Percentiles rank a stretch among this genome's conserved stretches.
Conservation (phyloP, 2,113 vertebrate species). For the Bettongia penicillata region DNA sequence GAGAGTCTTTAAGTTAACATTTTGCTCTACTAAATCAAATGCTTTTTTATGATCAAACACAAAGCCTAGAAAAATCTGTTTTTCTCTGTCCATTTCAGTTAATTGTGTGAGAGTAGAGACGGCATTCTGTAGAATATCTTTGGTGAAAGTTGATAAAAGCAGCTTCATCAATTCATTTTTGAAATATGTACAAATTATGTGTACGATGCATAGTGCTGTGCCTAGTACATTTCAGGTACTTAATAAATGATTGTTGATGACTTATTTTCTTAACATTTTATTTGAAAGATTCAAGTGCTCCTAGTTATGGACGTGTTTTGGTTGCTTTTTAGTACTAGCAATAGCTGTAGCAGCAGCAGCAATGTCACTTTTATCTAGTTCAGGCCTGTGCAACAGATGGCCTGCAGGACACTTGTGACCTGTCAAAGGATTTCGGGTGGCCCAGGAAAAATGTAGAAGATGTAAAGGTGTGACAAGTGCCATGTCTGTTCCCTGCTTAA, state of each 20-base stretch:
- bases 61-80: not conserved
- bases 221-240: no score
- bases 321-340: not conserved
- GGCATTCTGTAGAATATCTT: not conserved
- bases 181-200: not conserved
- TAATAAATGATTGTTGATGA: not conserved
- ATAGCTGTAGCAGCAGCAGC: no score
- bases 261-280: not conserved
- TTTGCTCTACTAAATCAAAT: not conserved
- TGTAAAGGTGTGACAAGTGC: no score
- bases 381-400: no score
- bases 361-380: no score
- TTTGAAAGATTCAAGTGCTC: not conserved
- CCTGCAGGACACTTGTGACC: no score
- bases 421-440: no score
- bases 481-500: no score
- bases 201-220: not conserved
- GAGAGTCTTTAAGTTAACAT: not conserved
- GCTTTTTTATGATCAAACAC: not conserved
- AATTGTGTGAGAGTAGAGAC: not conserved
- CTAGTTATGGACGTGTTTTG: not conserved
- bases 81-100: not conserved
- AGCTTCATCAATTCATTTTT: not conserved
- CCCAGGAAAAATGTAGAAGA: no score
- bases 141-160: not conserved